phyloP scores from a whole-genome alignment of 2,113 vertebrate genomes.

The Pituophis catenifer region DNA sequence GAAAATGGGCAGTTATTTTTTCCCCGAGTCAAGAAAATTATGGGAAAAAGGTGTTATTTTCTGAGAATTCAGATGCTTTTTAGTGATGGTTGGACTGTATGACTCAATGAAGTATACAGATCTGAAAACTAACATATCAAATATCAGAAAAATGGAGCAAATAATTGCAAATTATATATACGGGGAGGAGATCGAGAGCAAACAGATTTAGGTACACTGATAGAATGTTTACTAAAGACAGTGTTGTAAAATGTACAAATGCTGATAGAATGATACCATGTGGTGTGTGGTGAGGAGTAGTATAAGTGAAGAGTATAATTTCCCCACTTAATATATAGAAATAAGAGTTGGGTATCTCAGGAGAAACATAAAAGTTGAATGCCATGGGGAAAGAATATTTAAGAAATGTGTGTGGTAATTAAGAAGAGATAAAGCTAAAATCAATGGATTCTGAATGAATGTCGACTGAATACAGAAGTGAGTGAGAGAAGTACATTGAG shows the following conservation, averaged over 20 bases:
- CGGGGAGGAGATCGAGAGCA: accelerated
- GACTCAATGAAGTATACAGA: not conserved
- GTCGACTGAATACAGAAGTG: not conserved
- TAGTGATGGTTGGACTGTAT: not conserved
- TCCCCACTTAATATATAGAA: not conserved
- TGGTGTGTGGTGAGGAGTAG: not conserved
- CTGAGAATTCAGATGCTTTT: not conserved
- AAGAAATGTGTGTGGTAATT: not conserved
- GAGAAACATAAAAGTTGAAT: not conserved
- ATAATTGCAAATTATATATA: not conserved
- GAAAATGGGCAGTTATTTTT: not conserved
- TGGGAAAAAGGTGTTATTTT: not conserved
- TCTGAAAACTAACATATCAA: not conserved
- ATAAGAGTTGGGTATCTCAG: not conserved
- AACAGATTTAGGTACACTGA: not conserved
- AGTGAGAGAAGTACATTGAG: not conserved
- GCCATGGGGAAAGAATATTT: not conserved
- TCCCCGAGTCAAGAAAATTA: not conserved
- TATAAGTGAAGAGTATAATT: not conserved
- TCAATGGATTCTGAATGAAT: not conserved
- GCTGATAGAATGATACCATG: not conserved
- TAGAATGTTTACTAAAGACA: not conserved
- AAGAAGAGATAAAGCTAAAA: not conserved
- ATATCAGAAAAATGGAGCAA: not conserved
- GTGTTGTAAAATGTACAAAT: not conserved